phyloP scores from a whole-genome alignment of 2,113 vertebrate genomes.

The Pteruthius melanotis region DNA sequence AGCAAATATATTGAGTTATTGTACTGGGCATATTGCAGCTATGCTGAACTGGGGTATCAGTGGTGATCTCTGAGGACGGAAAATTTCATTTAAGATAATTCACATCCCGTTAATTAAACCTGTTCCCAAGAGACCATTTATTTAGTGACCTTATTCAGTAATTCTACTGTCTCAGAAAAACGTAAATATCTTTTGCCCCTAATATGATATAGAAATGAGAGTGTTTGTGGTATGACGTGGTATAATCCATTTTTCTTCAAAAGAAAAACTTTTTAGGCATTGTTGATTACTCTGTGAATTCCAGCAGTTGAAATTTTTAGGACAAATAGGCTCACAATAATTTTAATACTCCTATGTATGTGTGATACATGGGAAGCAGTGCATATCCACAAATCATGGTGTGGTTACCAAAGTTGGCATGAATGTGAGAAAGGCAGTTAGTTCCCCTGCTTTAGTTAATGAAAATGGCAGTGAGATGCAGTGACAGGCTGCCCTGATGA shows the following conservation, averaged over 20 bases:
- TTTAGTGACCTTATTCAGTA: neutral
- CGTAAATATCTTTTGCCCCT: neutral
- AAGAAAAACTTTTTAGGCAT: neutral
- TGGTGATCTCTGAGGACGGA: neutral
- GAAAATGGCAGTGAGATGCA: neutral
- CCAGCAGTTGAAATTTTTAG: neutral
- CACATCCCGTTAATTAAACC: neutral
- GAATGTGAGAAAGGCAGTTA: neutral
- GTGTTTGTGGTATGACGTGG: neutral
- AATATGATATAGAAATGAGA: neutral
- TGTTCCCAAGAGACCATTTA: neutral
- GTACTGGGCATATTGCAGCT: neutral
- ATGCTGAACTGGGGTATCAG: neutral
- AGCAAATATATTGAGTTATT: neutral
- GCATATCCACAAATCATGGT: neutral
- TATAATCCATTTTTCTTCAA: neutral
- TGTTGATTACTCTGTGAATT: neutral
- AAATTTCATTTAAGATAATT: neutral
- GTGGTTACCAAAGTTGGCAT: neutral
- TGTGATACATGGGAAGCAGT: neutral
- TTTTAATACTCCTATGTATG: neutral
- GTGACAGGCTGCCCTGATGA: neutral
- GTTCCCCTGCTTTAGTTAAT: neutral
- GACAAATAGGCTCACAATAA: neutral
- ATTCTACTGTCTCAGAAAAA: neutral